Conservation (phyloP, 2,113 vertebrate species). For the Ancistrus triradiatus region DNA sequence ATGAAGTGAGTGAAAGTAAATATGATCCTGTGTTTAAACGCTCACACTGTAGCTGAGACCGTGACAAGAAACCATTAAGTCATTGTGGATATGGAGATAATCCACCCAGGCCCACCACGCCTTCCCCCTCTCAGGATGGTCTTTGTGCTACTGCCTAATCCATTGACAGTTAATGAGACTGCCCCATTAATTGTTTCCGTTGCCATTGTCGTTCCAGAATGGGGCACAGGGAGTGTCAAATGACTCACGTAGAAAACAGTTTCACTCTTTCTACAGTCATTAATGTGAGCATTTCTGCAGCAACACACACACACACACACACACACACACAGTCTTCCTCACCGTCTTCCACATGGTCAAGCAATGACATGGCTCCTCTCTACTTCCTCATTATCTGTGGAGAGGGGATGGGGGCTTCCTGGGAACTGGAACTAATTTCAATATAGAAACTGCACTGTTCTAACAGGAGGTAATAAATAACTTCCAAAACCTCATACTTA, state of each 20-base stretch:
- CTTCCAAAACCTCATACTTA: slow-evolving; percentile 45
- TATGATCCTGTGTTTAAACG: too few relatives aligned
- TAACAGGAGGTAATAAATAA: slow-evolving; percentile 56
- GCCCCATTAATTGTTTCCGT: slow-evolving; percentile 33
- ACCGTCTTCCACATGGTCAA: slow-evolving; percentile 34
- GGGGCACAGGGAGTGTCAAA: slow-evolving; percentile 28
- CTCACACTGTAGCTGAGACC: too few relatives aligned
- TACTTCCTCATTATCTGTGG: slow-evolving; percentile 36
- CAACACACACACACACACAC: too few relatives aligned
- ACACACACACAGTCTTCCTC: slow-evolving; percentile 50
- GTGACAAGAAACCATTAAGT: too few relatives aligned
- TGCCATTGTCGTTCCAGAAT: slow-evolving; percentile 33
- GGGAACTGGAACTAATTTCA: slow-evolving; percentile 56
- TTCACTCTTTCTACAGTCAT: slow-evolving; percentile 17
- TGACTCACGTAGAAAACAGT: slow-evolving; percentile 32
- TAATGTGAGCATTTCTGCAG: too few relatives aligned
- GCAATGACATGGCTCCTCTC: neutral
- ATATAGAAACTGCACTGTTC: slow-evolving; percentile 60
- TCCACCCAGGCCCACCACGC: slow-evolving; percentile 18
- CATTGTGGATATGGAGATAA: slow-evolving; percentile 31
- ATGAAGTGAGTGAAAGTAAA: too few relatives aligned
- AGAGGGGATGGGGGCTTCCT: slow-evolving; percentile 48
- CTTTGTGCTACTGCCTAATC: slow-evolving; percentile 11
- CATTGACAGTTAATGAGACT: slow-evolving; percentile 51
- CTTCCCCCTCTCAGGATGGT: slow-evolving; percentile 20